Evolutionary conservation across 2,113 vertebrate genomes (phyloP).

Genomic region (Pterocles gutturalis): DNA sequence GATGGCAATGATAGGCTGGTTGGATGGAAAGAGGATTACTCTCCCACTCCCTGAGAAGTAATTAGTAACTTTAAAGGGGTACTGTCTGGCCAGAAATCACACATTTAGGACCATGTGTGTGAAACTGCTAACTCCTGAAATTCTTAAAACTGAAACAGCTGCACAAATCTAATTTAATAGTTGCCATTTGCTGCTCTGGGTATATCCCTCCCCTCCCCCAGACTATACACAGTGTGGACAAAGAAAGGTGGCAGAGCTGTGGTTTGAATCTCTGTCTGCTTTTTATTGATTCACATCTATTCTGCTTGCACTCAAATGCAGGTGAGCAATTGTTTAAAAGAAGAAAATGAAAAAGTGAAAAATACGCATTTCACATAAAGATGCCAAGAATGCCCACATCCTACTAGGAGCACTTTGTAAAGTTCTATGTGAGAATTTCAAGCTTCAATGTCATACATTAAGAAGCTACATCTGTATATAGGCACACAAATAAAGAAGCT

Average conservation of each 20-base stretch:
- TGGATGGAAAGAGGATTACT: slow-evolving; percentile 48
- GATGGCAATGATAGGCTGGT: slow-evolving; percentile 20
- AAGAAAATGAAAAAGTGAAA: background rate
- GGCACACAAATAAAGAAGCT: background rate
- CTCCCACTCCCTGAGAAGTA: background rate
- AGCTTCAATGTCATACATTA: background rate
- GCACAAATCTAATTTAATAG: background rate
- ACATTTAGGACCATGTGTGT: background rate
- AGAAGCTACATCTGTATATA: background rate
- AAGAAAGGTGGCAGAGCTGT: background rate
- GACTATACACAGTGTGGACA: background rate
- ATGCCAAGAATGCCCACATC: background rate
- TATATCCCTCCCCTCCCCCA: background rate
- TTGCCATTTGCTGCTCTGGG: background rate
- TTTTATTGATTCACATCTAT: background rate
- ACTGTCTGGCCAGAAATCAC: background rate
- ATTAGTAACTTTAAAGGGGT: slow-evolving; percentile 14
- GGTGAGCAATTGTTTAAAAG: background rate
- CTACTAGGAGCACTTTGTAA: background rate
- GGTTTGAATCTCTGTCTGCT: background rate
- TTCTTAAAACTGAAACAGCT: slow-evolving; percentile 14
- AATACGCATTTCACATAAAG: background rate
- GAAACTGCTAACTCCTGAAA: slow-evolving; percentile 29
- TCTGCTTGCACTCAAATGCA: background rate
- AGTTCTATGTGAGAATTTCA: background rate